Evolutionary conservation across 2,113 vertebrate genomes (phyloP), one percentile per base, ranked within the genome.

Genomic region (Empidonax alnorum): DNA sequence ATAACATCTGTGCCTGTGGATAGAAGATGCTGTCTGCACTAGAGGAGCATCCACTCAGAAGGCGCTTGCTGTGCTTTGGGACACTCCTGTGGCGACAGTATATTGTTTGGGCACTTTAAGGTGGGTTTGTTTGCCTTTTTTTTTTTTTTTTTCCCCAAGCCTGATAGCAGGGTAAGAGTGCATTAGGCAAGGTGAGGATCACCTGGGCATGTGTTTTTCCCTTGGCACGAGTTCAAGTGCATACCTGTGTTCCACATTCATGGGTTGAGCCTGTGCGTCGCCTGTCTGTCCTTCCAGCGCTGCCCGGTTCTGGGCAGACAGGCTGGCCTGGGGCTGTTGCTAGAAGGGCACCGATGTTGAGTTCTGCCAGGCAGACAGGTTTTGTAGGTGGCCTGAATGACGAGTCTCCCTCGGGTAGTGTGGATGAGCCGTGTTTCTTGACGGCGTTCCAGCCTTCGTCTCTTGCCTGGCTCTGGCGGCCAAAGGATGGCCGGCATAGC

Each of bases 281-380:
- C 27, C 44, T 20, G 4, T 39, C 28, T 89, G 91, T 62, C 95
- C 91, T 84, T 74, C 44, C 80, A 55, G 68, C 0, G 0, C 84
- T 93, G 92, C 87, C 87, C 6, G 0, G 74, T 21, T 50, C 92
- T 84, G 93, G 92, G 84, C 94, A 93, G 92, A 94, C 90, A n/a
- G 87, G 71, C 93, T 94, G 58, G 86, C 96, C 91, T 20, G 69
- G 61, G 91, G 95, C 93, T 92, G 61, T 90, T 92, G 94, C 96
- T 97, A 3, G 94, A 89, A 92, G 93, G 93, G 87, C 73, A 90
- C 0, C 3, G 80, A 19, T 84, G 86, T 56, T 62, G 91, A 20
- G 94, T 91, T 94, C 52, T 94, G 86, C 93, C 87, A 77, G 93
- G 95, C 79, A 78, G 84, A 94, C 95, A 20, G 94, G 96, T 97